Evolutionary conservation across 1,140 invertebrate species (phyloP).

Genomic region (Euglossa dilemma): DNA sequence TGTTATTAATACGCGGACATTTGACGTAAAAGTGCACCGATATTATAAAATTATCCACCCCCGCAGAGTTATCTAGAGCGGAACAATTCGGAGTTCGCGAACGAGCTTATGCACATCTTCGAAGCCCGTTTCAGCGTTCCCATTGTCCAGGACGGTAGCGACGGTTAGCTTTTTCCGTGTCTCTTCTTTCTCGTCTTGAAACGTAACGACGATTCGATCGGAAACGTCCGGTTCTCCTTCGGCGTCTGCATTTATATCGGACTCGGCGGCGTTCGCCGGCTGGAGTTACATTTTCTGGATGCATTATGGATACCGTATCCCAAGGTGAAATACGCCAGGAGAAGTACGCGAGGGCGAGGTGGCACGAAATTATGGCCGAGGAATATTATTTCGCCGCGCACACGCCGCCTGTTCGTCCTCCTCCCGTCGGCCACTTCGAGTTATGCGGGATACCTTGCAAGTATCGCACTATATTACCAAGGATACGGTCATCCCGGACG

Average conservation of each 20-base stretch:
- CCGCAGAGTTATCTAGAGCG: too few species aligned
- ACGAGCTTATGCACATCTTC: too few species aligned
- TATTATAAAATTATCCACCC: too few species aligned
- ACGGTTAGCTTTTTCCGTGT: background rate
- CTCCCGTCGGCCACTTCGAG: slow-evolving; percentile 48
- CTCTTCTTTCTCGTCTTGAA: background rate
- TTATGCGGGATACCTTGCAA: slow-evolving; percentile 62
- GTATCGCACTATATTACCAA: slow-evolving; percentile 62
- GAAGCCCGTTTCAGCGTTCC: background rate
- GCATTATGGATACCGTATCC: slow-evolving; percentile 61
- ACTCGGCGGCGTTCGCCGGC: slow-evolving; percentile 3
- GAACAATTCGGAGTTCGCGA: too few species aligned
- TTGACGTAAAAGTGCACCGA: background rate
- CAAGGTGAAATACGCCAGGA: slow-evolving; percentile 57
- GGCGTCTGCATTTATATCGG: slow-evolving; percentile 45
- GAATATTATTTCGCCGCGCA: slow-evolving; percentile 65
- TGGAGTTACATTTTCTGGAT: slow-evolving; percentile 50
- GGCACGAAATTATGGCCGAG: slow-evolving; percentile 60
- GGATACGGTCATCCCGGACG: slow-evolving; percentile 60
- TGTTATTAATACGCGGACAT: background rate
- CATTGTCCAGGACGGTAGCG: background rate
- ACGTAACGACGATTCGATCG: slow-evolving; percentile 35
- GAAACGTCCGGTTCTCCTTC: slow-evolving; percentile 11
- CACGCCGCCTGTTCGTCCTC: slow-evolving; percentile 17
- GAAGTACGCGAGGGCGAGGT: slow-evolving; percentile 40